Evolutionary conservation across 2,797 vertebrate genomes (phyloP), one percentile per base, ranked within the genome.

Genomic region (Enteromius anoplus): DNA sequence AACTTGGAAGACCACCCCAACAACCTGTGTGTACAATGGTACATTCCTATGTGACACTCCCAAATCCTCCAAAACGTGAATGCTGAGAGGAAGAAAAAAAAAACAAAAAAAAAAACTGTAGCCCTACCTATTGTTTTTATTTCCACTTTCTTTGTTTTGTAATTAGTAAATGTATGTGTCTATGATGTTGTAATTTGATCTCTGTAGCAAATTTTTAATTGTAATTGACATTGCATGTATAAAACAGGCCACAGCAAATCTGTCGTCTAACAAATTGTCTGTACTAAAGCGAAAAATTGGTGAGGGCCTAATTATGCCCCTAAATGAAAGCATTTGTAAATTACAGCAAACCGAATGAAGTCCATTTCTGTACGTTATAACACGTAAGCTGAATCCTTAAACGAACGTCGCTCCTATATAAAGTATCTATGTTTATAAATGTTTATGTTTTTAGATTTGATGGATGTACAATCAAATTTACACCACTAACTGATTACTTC

Each of bases 381-480:
- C 47, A 69, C 29, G n/a, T 58, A 55, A 80, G 32, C 49, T 70
- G 78, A 86, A 81, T 47, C 75, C 51, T 83, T 29, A 45, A 64
- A 81, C 32, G 51, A 79, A 65, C 76, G 83, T 75, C 47, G 66
- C 78, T 73, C 80, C 70, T 10, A 84, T 55, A 78, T 45, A 60
- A 51, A 84, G 65, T 72, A 85, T 76, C 75, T 79, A 78, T 83
- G 82, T 79, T 86, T 87, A 83, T 78, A 81, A 83, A 72, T 78
- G 83, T 78, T 62, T 60, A 72, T 82, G 72, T 83, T 87, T 83
- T 62, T 88, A 86, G 83, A 88, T 86, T 83, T 88, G 82, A 87
- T 86, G 77, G 68, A 71, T 87, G 88, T 84, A 85, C 85, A 86
- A 82, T 89, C 85, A 85, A 79, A 84, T 49, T 75, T 70, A 82